Base-by-base conservation (phyloP, 1,140 invertebrate species). In the Halyomorpha halys region DNA sequence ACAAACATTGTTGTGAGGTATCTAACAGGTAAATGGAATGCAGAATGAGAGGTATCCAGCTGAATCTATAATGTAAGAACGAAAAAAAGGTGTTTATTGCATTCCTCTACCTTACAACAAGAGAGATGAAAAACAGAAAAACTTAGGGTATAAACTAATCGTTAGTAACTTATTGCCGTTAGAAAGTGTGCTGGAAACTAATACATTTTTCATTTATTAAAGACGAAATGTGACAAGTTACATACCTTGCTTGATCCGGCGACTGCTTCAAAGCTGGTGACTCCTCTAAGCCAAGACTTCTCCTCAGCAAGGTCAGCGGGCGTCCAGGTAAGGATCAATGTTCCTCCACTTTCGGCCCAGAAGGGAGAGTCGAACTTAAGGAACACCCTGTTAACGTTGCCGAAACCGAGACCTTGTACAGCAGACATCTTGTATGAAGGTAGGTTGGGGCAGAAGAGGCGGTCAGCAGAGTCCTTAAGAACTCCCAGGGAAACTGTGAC, bases 401-500 rank as follows among this genome's bases (percentile, higher is more conserved):
- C 80, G 67, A 79, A 90, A 6, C 88, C 90, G 19, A 90, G 72
- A 71, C 79, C 81, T 45, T 81, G 76, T 56, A 94, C 92, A 0
- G 89, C 86, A 49, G 85, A 78, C 45, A 84, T 73, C 76, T 93
- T 94, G 21, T 82, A 80, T 13, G 77, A 71, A 0, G 89, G 86
- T 59, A 94, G 77, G 25, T 78, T 75, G 0, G 91, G 91, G 61
- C 81, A 81, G 72, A 94, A 94, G 62, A 94, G 71, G 44, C 81
- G 81, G 59, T 83, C 79, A 27, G 82, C 80, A 69, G 87, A 83
- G 65, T 84, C 82, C 75, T 94, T 94, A 0, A 94, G 75, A 49
- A 89, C 89, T 2, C 91, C 91, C 14, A 94, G 76, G 0, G 91
- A 87, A 14, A 91, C 76, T 0, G 89, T 92, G 11, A 89, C 74